A percentile compares a stretch with the other conserved stretches of the same genome.
Conservation (phyloP, 2,113 vertebrate species). For the Zosterops hypoxanthus region DNA sequence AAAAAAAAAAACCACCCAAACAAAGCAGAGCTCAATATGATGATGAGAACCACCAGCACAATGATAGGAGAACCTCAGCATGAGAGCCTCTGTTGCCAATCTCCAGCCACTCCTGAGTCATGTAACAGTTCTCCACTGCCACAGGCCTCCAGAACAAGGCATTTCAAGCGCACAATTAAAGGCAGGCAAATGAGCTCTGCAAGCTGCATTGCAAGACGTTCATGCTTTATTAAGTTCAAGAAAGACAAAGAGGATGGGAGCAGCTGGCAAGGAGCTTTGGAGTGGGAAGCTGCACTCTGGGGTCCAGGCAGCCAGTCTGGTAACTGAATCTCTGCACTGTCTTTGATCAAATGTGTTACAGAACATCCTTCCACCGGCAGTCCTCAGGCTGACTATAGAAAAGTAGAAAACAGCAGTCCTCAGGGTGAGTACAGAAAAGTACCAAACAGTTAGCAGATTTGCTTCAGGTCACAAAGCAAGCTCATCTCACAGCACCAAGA, state of each 20-base stretch:
- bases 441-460: background rate
- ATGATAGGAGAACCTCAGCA: background rate
- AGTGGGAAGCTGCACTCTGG: background rate
- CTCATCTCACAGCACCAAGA: background rate
- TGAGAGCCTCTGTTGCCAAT: background rate
- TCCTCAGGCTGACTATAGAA: background rate
- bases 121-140: constrained; percentile 6
- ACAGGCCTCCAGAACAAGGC: background rate
- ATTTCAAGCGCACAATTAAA: background rate
- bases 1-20: background rate
- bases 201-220: background rate
- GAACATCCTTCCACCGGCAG: background rate
- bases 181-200: background rate
- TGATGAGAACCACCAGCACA: background rate
- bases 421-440: background rate
- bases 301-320: background rate
- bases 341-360: background rate
- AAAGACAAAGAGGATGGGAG: background rate
- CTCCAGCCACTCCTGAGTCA: constrained; percentile 30
- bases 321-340: background rate
- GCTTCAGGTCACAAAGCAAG: background rate
- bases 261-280: background rate
- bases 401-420: background rate
- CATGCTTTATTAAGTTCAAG: background rate
- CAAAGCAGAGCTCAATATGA: background rate